A percentile compares a stretch with the other conserved stretches of the same genome.
Conservation (phyloP, 2,797 vertebrate genomes). For the Astyanax mexicanus region DNA sequence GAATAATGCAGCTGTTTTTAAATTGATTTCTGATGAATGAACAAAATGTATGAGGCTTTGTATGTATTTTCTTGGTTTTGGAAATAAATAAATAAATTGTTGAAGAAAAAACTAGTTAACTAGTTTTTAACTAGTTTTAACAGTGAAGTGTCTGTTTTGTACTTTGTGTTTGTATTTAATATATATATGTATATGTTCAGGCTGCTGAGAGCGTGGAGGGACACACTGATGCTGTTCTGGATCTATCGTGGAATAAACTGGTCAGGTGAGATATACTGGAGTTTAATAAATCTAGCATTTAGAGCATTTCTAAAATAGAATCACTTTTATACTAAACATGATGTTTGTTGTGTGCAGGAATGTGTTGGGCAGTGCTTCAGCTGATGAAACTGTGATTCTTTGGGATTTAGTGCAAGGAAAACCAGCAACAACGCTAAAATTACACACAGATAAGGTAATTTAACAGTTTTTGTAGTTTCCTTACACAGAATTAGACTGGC, state of each 20-base stretch:
- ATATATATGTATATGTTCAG: conserved; percentile 55
- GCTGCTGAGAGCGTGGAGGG: conserved; percentile 82
- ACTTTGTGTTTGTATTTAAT: neutral
- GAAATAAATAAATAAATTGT: no score
- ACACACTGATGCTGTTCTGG: conserved; percentile 91
- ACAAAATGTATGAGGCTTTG: no score
- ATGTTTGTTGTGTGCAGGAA: conserved; percentile 75
- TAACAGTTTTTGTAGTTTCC: no score
- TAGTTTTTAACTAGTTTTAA: no score
- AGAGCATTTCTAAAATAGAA: neutral
- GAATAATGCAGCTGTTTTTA: no score
- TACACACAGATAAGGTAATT: conserved; percentile 95
- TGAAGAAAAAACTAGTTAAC: no score
- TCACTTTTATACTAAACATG: no score
- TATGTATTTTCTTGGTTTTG: no score
- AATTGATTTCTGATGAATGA: no score
- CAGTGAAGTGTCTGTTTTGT: no score
- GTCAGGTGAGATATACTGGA: conserved; percentile 78
- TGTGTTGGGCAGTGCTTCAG: conserved; percentile 92
- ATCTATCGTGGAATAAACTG: conserved; percentile 95
- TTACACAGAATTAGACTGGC: no score
- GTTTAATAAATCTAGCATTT: neutral
- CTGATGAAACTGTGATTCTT: conserved; percentile 88
- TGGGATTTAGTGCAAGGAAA: conserved; percentile 92
- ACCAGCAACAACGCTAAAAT: conserved; percentile 84